A percentile compares a stretch with the other conserved stretches of the same genome.
phyloP scores from a whole-genome alignment of 2,797 vertebrate species.

The Enteromius trimaculatus region DNA sequence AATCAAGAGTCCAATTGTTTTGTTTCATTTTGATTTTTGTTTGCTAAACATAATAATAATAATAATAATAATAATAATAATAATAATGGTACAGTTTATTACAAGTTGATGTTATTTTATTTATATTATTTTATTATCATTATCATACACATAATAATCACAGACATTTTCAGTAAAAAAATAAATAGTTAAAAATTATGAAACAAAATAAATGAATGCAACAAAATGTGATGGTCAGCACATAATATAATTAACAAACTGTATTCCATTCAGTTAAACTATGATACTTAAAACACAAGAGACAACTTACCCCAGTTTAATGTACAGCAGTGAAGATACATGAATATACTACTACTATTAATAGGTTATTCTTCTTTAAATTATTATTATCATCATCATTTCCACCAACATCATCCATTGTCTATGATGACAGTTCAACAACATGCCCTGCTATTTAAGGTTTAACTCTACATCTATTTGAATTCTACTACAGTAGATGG shows the following conservation, averaged over 20 bases:
- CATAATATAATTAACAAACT: not conserved
- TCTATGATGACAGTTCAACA: not conserved
- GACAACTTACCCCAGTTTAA: not conserved
- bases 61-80: not conserved
- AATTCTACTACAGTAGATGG: not conserved
- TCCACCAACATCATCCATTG: not conserved
- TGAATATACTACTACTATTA: not conserved
- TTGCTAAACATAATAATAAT: not conserved
- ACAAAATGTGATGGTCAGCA: not conserved
- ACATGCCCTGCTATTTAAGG: not conserved
- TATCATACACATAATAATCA: too few species aligned
- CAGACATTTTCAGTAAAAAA: not conserved
- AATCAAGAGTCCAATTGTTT: not conserved
- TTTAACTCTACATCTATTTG: not conserved
- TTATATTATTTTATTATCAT: too few species aligned
- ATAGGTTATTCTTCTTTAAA: not conserved
- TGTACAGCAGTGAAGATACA: not conserved
- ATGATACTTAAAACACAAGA: not conserved
- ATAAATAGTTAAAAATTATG: not conserved
- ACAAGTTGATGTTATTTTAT: not conserved
- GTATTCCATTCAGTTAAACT: not conserved
- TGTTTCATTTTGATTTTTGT: not conserved
- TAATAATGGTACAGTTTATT: not conserved
- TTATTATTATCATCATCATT: not conserved
- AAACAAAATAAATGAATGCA: not conserved